phyloP scores from a whole-genome alignment of 2,113 vertebrate genomes.

The Oryzias melastigma region DNA sequence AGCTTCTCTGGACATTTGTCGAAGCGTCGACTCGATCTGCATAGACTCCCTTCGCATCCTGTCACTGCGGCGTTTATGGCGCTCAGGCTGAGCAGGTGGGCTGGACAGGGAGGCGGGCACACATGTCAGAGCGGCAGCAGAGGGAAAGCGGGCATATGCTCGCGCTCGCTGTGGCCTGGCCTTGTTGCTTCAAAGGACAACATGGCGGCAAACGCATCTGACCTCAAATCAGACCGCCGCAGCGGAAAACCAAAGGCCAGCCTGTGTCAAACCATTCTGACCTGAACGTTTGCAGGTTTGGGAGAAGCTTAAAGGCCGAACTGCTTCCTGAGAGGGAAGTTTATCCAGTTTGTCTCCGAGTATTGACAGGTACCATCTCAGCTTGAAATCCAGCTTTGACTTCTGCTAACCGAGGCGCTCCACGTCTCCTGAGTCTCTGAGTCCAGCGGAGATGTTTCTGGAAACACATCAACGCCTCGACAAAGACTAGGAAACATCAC shows the following conservation, averaged over 20 bases:
- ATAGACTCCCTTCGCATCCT: neutral
- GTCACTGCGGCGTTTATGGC: conserved; percentile 3
- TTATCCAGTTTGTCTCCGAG: conserved; percentile 29
- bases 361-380: conserved; percentile 38
- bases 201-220: conserved; percentile 49
- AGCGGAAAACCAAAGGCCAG: conserved; percentile 13
- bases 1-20: no score
- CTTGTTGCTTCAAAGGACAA: conserved; percentile 50
- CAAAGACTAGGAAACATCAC: no score
- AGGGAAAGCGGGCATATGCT: conserved; percentile 64
- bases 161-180: conserved; percentile 60
- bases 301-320: conserved; percentile 43
- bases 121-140: conserved; percentile 53
- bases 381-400: conserved; percentile 30
- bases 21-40: no score
- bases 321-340: conserved; percentile 55
- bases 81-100: conserved; percentile 57
- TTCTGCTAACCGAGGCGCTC: conserved; percentile 1
- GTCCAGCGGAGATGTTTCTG: neutral
- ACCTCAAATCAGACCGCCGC: conserved; percentile 41
- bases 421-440: neutral
- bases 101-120: conserved; percentile 59
- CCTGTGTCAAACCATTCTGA: neutral
- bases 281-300: no score
- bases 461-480: no score